Base-by-base conservation (phyloP, 2,113 vertebrate species). In the Dasyprocta punctata region DNA sequence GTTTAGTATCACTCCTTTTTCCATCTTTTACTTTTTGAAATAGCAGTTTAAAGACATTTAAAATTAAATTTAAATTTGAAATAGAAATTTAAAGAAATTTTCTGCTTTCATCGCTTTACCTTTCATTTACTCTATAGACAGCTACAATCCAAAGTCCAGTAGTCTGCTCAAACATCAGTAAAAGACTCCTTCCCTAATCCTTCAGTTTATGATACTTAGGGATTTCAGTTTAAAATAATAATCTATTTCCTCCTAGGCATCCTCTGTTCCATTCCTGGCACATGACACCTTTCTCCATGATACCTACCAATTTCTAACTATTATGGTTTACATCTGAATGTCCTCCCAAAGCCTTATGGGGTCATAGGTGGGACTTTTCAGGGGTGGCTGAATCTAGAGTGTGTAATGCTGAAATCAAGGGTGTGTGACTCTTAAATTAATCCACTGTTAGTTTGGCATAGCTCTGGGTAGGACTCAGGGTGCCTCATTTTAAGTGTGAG, bases 141-240 rank as follows among this genome's bases (percentile, higher is more conserved):
- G 47, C 56, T 52, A 93, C 69, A 90, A 86, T 4, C 28, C 24
- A 60, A 89, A 84, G 86, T 97, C 97, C 56, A 65, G 75, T n/a
- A 84, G 56, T 75, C n/a, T 60, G 47, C 49, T 91, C 69, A 58
- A 86, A 67, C 47, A 69, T 63, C 75, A 67, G 65, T 67, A 28
- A 69, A n/a, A 7, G 19, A 82, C 63, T 41, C 58, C 30, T 89
- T 89, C 38, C 44, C n/a, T 84, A 80, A 86, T 36, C 88, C 56
- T 28, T 80, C 80, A 75, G 36, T 86, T 94, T 92, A 41, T n/a
- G 82, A 82, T 33, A 69, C 22, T 19, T 52, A 41, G 36, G 49
- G 36, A 7, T 19, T 82, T 8, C 44, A n/a, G 81, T 56, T 54
- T 60, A 78, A 89, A 96, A 84, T 1, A 84, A 60, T 12, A 75